These are phyloP conservation scores for Erebia aethiops DNA, from an alignment of 2,888 invertebrate genomes.

Conservation along the genomic window DNA sequence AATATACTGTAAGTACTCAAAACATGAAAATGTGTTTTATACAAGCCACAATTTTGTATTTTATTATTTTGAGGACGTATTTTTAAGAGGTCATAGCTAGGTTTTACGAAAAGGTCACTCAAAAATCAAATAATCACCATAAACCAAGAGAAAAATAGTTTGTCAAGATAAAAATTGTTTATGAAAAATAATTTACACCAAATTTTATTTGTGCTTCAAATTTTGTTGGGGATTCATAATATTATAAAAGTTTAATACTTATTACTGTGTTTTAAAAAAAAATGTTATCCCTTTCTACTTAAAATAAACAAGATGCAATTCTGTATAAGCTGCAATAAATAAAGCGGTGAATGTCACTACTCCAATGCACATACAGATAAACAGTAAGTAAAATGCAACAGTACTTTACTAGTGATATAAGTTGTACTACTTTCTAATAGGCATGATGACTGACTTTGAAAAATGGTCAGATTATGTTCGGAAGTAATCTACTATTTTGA, in stretches of 20 bases:
- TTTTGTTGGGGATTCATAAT: neutral
- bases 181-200: too few relatives aligned
- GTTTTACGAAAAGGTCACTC: neutral
- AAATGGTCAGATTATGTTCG: too few relatives aligned
- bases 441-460: too few relatives aligned
- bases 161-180: too few relatives aligned
- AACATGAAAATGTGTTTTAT: too few relatives aligned
- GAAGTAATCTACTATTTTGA: too few relatives aligned
- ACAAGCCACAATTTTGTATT: neutral
- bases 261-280: neutral
- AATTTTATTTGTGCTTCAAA: neutral
- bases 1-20: neutral
- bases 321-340: neutral
- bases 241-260: neutral
- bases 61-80: too few relatives aligned
- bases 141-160: too few relatives aligned
- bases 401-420: constrained; percentile 2
- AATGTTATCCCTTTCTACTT: neutral
- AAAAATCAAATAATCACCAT: neutral
- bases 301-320: neutral
- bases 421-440: constrained; percentile 21
- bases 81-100: too few relatives aligned
- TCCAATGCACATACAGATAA: neutral
- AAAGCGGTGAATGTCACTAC: constrained; percentile 8
- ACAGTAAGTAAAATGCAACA: constrained; percentile 9